Conservation (phyloP, 2,888 invertebrate genomes). For the Phorcus lineatus region DNA sequence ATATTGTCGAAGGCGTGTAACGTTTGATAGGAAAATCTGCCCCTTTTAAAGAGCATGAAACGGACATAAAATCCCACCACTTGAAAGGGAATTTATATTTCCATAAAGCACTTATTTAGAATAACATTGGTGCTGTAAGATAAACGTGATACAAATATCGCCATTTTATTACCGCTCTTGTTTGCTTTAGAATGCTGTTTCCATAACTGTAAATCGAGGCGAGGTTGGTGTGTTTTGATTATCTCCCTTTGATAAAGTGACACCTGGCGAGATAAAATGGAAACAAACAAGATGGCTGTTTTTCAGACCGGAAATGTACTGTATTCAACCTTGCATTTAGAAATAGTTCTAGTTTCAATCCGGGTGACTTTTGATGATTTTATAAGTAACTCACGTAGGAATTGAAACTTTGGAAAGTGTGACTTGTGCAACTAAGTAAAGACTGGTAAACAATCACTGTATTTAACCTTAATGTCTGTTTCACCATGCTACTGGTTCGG, state of each 20-base stretch:
- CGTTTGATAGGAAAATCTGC: not conserved
- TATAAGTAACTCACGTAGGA: no score
- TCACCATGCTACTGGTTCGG: no score
- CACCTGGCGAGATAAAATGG: not conserved
- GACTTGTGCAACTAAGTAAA: no score
- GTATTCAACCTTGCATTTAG: not conserved
- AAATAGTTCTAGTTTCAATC: no score
- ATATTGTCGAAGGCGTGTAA: no score
- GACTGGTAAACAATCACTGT: no score
- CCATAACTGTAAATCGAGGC: not conserved
- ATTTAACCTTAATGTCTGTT: no score
- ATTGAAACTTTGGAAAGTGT: no score
- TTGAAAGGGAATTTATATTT: not conserved
- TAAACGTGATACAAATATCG: not conserved
- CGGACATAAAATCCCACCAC: not conserved
- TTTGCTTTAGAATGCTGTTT: not conserved
- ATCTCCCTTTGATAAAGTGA: constrained; percentile 5
- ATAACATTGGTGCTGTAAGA: not conserved
- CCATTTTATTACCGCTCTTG: not conserved
- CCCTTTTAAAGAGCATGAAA: not conserved
- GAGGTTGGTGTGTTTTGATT: not conserved
- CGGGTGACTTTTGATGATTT: no score
- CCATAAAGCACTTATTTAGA: not conserved
- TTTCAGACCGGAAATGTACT: not conserved
- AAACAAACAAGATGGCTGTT: not conserved